These are phyloP conservation scores for Amblyornis subalaris DNA, from an alignment of 2,113 vertebrate species.

Conservation along the genomic window DNA sequence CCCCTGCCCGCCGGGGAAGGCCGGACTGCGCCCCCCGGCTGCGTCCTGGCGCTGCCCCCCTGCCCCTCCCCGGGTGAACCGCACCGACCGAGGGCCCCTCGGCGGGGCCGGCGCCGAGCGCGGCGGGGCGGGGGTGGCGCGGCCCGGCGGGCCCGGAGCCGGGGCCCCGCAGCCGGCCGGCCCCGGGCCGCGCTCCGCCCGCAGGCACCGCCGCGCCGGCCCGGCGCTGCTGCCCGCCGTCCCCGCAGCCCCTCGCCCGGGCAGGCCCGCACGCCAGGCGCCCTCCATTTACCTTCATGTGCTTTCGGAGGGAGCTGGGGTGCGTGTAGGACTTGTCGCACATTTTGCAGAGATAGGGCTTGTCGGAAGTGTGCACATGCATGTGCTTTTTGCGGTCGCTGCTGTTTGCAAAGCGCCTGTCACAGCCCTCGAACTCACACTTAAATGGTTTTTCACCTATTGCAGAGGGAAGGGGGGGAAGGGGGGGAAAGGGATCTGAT, in stretches of 20 bases:
- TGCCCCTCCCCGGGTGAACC: background rate
- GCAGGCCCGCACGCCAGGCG: background rate
- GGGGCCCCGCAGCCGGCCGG: too few relatives aligned
- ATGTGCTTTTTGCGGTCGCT: conserved; percentile 99
- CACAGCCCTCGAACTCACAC: conserved; percentile 98
- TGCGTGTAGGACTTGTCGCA: conserved; percentile 99
- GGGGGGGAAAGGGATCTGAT: background rate
- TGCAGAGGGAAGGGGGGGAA: conserved; percentile 25
- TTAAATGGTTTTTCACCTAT: conserved; percentile 98
- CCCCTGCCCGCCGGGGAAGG: background rate
- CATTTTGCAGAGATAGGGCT: conserved; percentile 99
- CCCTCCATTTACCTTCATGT: conserved; percentile 92
- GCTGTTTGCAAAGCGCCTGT: conserved; percentile 98
- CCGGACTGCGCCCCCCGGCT: background rate
- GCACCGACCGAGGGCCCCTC: background rate
- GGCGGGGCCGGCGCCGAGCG: too few relatives aligned
- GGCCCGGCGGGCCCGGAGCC: background rate
- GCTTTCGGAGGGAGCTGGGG: conserved; percentile 97
- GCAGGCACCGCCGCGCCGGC: background rate
- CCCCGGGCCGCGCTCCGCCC: background rate
- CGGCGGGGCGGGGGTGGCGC: too few relatives aligned
- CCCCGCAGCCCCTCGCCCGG: background rate
- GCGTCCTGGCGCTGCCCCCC: background rate
- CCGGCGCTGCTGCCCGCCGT: background rate
- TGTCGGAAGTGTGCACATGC: conserved; percentile 98